Base-by-base conservation (phyloP, 2,113 vertebrate species). In the Eleginops maclovinus region DNA sequence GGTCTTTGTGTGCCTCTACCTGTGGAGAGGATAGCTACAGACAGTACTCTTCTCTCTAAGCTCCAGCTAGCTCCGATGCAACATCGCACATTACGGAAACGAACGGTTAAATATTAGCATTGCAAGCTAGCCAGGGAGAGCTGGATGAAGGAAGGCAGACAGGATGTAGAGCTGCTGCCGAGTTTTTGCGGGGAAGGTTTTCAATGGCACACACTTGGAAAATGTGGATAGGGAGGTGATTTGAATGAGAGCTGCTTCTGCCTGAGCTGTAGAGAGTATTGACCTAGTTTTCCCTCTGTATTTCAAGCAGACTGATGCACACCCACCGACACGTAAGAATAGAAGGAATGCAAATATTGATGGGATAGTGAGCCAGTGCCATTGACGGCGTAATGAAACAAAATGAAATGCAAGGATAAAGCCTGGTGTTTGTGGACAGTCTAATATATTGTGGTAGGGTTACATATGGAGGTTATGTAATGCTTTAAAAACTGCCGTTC, bases 201-300 rank as follows among this genome's bases (percentile, higher is more conserved):
- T 88, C 66, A 80, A 63, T 62, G 66, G 84, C 75, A 68, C 88
- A 68, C 72, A 77, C 66, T 36, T 60, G 75, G 65, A 71, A 75
- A 82, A 88, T 80, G 81, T 82, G 87, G 82, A 84, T 58, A 62
- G 88, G 84, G 89, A 91, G 85, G 81, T 83, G 86, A 81, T 90
- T 82, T 89, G 86, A 92, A 92, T 81, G 87, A 86, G 83, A 85
- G 87, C 86, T 54, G 85, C 88, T 77, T 88, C 77, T 81, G 91
- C 92, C 78, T 86, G 87, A 91, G 88, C 92, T 77, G 85, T 75
- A 83, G 84, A 82, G 85, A 77, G 84, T 75, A 93, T 41, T 95
- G 94, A 95, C 94, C 94, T 93, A 95, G 88, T 92, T 94, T 95
- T 83, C 73, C 77, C 75, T 80, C 83, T 83, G 75, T 85, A 79